A percentile compares a stretch with the other conserved stretches of the same genome.
Conservation (phyloP, 92 coral and sea anemone genomes). For the Actinostola sp. region DNA sequence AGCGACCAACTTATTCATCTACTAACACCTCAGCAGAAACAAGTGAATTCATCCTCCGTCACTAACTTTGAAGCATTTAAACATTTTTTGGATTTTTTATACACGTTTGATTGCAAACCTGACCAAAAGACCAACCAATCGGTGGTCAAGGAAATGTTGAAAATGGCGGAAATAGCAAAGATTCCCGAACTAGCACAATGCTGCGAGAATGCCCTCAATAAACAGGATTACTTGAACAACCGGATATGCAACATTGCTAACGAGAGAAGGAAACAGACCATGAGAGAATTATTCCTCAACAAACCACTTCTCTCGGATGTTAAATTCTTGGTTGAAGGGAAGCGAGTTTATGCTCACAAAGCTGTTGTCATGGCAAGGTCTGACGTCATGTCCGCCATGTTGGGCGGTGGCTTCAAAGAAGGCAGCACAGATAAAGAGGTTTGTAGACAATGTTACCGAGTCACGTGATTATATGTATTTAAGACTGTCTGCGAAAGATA, state of each 20-base stretch:
- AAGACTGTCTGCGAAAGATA: too few relatives aligned
- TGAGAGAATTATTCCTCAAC: conserved; percentile 67
- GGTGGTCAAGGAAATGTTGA: conserved; percentile 33
- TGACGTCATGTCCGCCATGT: conserved; percentile 94
- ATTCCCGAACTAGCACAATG: conserved; percentile 45
- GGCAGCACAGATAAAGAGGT: conserved; percentile 31
- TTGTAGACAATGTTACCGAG: neutral
- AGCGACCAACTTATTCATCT: neutral
- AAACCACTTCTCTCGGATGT: conserved; percentile 85
- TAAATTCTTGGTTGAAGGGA: conserved; percentile 64
- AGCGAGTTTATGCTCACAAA: conserved; percentile 72
- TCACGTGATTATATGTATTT: too few relatives aligned
- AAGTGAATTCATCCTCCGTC: neutral
- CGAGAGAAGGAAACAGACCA: conserved; percentile 43
- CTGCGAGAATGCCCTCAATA: conserved; percentile 52
- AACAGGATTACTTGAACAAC: conserved; percentile 45
- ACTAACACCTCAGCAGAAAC: neutral
- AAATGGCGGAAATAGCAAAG: conserved; percentile 30
- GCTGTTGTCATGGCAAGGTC: conserved; percentile 84
- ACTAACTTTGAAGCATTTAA: conserved; percentile 40
- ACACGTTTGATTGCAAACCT: conserved; percentile 61
- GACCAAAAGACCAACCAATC: conserved; percentile 47
- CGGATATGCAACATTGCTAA: conserved; percentile 20
- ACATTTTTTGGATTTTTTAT: conserved; percentile 70
- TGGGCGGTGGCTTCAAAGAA: conserved; percentile 88